Percentiles rank a stretch among this genome's conserved stretches.
These are phyloP conservation scores for Sandelia bainsii DNA, from an alignment of 2,797 vertebrate genomes.

Conservation along the genomic window DNA sequence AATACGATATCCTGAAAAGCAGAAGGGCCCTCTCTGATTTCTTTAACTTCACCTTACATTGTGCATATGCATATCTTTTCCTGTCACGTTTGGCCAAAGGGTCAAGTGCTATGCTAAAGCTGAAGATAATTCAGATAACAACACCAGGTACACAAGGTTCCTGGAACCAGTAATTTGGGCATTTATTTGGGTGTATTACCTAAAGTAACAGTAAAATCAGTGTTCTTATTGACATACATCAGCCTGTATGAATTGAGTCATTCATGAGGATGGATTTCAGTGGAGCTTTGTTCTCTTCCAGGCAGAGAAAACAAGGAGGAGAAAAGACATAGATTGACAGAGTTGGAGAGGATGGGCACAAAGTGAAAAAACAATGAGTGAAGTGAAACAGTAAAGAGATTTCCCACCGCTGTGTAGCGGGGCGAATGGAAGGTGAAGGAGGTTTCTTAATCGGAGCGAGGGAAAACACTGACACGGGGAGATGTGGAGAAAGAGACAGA, in stretches of 20 bases:
- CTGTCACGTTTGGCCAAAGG: neutral
- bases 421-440: slow-evolving; percentile 53
- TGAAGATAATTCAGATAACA: neutral
- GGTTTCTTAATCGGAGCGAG: slow-evolving; percentile 67
- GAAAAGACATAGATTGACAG: slow-evolving; percentile 52
- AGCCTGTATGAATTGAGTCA: slow-evolving; percentile 28
- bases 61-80: slow-evolving; percentile 29
- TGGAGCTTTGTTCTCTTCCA: slow-evolving; percentile 4
- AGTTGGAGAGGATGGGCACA: slow-evolving; percentile 43
- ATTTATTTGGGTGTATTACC: neutral
- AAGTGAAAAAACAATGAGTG: slow-evolving; percentile 37
- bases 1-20: too few relatives aligned
- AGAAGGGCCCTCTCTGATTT: neutral
- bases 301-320: slow-evolving; percentile 27
- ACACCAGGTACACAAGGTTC: neutral
- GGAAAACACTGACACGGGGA: slow-evolving; percentile 62
- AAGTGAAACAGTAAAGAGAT: slow-evolving; percentile 60
- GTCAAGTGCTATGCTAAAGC: slow-evolving; percentile 3
- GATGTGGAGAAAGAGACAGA: slow-evolving; percentile 74
- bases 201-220: neutral
- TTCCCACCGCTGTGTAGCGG: slow-evolving; percentile 63
- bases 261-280: slow-evolving; percentile 45
- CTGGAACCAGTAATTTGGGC: neutral
- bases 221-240: neutral
- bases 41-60: slow-evolving; percentile 5